These are phyloP conservation scores for Vanacampus margaritifer DNA, from an alignment of 2,113 vertebrate genomes.

Conservation along the genomic window DNA sequence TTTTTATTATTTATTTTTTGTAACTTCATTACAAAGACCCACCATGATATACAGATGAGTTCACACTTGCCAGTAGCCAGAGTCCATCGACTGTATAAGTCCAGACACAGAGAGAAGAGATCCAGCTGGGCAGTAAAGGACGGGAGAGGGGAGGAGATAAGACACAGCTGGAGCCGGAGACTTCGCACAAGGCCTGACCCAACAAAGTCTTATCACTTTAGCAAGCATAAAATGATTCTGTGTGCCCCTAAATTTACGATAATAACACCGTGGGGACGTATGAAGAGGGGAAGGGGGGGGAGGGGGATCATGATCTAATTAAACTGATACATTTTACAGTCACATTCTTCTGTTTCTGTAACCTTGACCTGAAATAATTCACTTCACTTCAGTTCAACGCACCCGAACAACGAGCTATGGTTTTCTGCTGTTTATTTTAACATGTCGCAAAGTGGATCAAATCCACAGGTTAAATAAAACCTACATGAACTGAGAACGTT, in stretches of 20 bases:
- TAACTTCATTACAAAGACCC: neutral
- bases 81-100: constrained; percentile 3
- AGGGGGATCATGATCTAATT: too few relatives aligned
- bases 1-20: neutral
- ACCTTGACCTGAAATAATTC: neutral
- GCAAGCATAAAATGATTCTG: neutral
- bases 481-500: too few relatives aligned
- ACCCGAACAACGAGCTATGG: too few relatives aligned
- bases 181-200: constrained; percentile 11
- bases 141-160: constrained; percentile 49
- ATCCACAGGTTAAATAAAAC: too few relatives aligned
- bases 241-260: neutral
- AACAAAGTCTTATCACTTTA: constrained; percentile 30
- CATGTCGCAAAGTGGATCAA: too few relatives aligned
- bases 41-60: neutral
- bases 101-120: constrained; percentile 25
- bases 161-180: constrained; percentile 48
- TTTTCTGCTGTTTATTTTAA: too few relatives aligned
- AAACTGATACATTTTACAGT: neutral
- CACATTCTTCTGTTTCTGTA: neutral
- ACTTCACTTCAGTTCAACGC: neutral
- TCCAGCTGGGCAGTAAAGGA: constrained; percentile 55
- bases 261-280: neutral
- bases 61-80: neutral
- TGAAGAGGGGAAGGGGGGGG: too few relatives aligned